Evolutionary conservation across 1,140 invertebrate genomes (phyloP).

Genomic region (Hylaeus anthracinus): DNA sequence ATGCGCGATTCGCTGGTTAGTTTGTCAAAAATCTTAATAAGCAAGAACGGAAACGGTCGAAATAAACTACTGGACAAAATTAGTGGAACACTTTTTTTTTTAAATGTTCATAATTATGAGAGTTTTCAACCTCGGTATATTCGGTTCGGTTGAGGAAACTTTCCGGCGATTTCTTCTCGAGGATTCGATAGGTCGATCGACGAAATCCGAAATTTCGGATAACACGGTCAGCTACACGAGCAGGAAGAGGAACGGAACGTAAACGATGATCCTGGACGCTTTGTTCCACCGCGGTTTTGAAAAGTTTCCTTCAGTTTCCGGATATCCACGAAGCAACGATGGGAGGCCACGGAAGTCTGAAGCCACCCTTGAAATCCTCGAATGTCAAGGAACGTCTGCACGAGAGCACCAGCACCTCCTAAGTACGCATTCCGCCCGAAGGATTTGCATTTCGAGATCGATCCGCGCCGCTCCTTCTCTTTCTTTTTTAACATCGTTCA

Average conservation of each 20-base stretch:
- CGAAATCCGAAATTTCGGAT: no score
- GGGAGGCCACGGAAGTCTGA: constrained; percentile 25
- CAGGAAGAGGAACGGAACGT: no score
- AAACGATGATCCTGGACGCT: constrained; percentile 22
- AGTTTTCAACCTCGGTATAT: no score
- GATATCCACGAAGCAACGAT: background rate
- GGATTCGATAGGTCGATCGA: no score
- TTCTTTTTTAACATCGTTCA: no score
- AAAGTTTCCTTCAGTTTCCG: background rate
- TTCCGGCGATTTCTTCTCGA: no score
- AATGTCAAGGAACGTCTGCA: constrained; percentile 58
- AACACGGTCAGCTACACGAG: no score
- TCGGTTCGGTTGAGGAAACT: no score
- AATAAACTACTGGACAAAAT: no score
- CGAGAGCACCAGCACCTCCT: constrained; percentile 57
- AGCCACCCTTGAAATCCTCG: constrained; percentile 47
- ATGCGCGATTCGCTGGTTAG: background rate
- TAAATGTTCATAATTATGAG: no score
- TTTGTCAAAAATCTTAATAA: no score
- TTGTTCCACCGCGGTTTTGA: background rate
- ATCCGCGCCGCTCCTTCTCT: constrained; percentile 23
- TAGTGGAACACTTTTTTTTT: no score
- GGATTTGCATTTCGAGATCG: constrained; percentile 44
- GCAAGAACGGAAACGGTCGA: background rate
- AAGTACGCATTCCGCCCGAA: constrained; percentile 52